phyloP scores from a whole-genome alignment of 2,113 vertebrate species.

The Coturnix japonica region DNA sequence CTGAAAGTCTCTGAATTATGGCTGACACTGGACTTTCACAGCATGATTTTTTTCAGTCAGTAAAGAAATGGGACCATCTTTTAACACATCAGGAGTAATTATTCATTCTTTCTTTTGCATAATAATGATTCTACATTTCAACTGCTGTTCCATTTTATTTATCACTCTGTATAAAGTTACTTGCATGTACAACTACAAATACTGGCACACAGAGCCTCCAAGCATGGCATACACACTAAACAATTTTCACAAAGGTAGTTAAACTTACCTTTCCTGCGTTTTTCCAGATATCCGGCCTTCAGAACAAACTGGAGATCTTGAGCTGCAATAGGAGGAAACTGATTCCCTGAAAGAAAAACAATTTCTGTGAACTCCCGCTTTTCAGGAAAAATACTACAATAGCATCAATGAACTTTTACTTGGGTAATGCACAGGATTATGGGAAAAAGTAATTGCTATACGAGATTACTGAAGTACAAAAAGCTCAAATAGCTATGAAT shows the following conservation, averaged over 20 bases:
- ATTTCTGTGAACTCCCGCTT: background rate
- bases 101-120: background rate
- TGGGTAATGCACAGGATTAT: background rate
- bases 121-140: background rate
- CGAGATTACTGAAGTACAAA: background rate
- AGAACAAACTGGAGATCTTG: slow-evolving; percentile 90
- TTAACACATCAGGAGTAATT: background rate
- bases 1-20: slow-evolving; percentile 17
- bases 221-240: background rate
- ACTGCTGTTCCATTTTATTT: background rate
- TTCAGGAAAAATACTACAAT: background rate
- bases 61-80: background rate
- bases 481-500: background rate
- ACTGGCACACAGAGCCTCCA: background rate
- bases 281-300: slow-evolving; percentile 94
- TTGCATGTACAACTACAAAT: background rate
- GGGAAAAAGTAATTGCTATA: background rate
- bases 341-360: slow-evolving; percentile 79
- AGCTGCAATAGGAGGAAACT: slow-evolving; percentile 87
- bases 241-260: background rate
- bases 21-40: background rate
- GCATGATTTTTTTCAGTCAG: background rate
- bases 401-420: background rate
- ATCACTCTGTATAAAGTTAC: background rate
- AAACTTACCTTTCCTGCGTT: slow-evolving; percentile 91